phyloP scores from a whole-genome alignment of 2,113 vertebrate species.

The Accipiter cooperii region DNA sequence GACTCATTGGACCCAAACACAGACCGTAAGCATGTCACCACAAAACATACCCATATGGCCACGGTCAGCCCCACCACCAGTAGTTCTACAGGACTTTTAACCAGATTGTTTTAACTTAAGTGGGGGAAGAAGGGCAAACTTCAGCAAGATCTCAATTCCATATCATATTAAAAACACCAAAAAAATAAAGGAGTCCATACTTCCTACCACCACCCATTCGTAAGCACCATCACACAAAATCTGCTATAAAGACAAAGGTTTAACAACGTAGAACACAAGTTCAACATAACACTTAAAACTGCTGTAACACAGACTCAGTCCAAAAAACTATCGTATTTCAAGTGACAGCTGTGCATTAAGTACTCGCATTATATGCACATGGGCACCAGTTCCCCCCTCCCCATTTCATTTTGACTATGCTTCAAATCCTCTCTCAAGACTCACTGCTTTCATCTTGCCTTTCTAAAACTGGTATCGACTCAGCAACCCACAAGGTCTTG shows the following conservation, averaged over 20 bases:
- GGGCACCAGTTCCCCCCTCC: neutral
- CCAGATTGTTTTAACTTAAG: fast-evolving
- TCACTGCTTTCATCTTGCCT: neutral
- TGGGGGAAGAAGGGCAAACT: neutral
- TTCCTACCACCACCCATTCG: neutral
- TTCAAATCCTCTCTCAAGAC: neutral
- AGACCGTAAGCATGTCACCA: neutral
- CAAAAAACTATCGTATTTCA: neutral
- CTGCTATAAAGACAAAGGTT: neutral
- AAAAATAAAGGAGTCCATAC: neutral
- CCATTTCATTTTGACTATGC: neutral
- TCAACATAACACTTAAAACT: neutral
- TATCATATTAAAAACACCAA: neutral
- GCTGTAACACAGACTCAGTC: neutral
- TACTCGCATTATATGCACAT: neutral
- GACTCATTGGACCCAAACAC: fast-evolving
- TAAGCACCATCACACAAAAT: neutral
- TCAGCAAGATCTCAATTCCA: neutral
- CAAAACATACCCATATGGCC: fast-evolving
- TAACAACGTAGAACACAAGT: neutral
- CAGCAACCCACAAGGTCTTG: neutral
- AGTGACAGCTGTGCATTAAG: neutral
- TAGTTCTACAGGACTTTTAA: neutral
- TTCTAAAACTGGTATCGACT: neutral
- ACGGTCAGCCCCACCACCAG: neutral